A percentile compares a stretch with the other conserved stretches of the same genome.
These are phyloP conservation scores for Poeciliopsis presidionis DNA, from an alignment of 2,797 vertebrate genomes.

Conservation along the genomic window DNA sequence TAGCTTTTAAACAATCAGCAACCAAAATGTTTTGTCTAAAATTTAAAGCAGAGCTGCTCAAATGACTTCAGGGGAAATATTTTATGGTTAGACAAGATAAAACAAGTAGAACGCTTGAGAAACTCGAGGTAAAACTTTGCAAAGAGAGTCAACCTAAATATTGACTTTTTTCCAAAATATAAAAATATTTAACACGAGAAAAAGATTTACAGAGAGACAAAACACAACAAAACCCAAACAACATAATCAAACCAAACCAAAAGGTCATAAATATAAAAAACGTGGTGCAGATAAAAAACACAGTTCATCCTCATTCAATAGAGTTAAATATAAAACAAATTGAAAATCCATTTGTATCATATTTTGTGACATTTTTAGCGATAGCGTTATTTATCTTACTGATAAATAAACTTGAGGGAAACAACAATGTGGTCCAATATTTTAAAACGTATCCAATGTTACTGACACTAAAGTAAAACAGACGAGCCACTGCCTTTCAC, in stretches of 20 bases:
- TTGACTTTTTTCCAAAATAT: not conserved
- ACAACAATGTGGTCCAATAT: constrained; percentile 13
- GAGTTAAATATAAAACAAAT: not conserved
- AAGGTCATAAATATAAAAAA: not conserved
- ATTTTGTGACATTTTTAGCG: not conserved
- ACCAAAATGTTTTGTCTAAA: not conserved
- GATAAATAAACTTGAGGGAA: constrained; percentile 23
- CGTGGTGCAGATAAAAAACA: not conserved
- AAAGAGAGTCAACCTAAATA: not conserved
- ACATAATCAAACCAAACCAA: not conserved
- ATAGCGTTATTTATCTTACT: not conserved
- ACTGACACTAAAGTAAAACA: constrained; percentile 24
- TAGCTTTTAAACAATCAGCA: not conserved
- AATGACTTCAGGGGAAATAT: not conserved
- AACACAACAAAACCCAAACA: not conserved
- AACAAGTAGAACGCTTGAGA: not conserved
- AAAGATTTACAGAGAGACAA: not conserved
- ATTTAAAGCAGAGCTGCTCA: not conserved
- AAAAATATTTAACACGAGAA: not conserved
- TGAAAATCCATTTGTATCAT: not conserved
- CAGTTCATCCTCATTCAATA: not conserved
- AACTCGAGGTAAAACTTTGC: not conserved
- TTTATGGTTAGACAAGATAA: not conserved
- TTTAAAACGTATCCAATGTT: constrained; percentile 13
- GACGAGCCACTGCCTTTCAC: constrained; percentile 16